Percentiles rank a stretch among this genome's conserved stretches.
Conservation (phyloP, 1,140 invertebrate genomes). For the Gonioctena quinquepunctata region DNA sequence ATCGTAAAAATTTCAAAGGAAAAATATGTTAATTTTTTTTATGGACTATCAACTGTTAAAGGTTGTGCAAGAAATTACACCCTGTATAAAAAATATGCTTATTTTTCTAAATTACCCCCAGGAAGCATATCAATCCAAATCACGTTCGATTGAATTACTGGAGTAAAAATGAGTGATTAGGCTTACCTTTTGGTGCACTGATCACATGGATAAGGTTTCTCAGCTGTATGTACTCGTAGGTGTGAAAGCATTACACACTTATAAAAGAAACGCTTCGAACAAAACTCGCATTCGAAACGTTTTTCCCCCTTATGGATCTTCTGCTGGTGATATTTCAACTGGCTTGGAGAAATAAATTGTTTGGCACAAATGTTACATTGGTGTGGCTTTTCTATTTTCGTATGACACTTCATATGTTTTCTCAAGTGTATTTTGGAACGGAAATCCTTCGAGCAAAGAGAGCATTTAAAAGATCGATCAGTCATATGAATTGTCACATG, state of each 20-base stretch:
- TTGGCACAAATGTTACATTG: conserved; percentile 58
- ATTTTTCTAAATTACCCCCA: too few species aligned
- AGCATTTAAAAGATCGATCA: not conserved
- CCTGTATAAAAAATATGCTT: too few species aligned
- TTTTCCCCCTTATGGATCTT: conserved; percentile 69
- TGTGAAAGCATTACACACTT: not conserved
- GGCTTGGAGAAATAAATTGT: conserved; percentile 67
- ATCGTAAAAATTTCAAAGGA: too few species aligned
- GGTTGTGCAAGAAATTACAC: too few species aligned
- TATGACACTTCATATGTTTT: not conserved
- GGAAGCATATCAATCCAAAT: too few species aligned
- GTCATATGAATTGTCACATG: not conserved
- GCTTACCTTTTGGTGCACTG: not conserved
- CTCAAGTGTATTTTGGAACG: not conserved
- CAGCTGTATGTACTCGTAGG: not conserved
- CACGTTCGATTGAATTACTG: too few species aligned
- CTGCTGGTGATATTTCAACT: conserved; percentile 69
- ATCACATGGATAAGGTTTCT: not conserved
- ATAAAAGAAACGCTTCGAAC: not conserved
- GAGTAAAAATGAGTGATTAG: too few species aligned
- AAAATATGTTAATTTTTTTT: too few species aligned
- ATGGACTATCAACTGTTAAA: too few species aligned
- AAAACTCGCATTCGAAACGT: conserved; percentile 57
- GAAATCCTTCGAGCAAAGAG: not conserved
- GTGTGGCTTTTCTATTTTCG: not conserved